Percentiles rank a stretch among this genome's conserved stretches.
Evolutionary conservation across 2,113 vertebrate genomes (phyloP).

Genomic region (Amphiprion percula): DNA sequence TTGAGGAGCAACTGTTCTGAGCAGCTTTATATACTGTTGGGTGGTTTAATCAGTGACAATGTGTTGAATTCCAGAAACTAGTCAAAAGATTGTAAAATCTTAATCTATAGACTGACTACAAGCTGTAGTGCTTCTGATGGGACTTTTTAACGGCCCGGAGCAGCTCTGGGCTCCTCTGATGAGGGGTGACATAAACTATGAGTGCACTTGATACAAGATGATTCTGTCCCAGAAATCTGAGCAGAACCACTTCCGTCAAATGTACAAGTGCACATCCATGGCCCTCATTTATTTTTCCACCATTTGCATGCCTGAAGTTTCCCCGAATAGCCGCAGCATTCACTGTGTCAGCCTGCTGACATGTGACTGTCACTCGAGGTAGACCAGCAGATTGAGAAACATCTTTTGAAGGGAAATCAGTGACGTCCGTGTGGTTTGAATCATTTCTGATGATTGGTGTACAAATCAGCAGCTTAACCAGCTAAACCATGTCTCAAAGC

Average conservation of each 20-base stretch:
- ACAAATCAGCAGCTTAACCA: conserved; percentile 51
- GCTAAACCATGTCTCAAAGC: conserved; percentile 44
- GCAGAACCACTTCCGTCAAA: background rate
- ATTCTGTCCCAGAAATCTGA: background rate
- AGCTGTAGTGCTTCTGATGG: background rate
- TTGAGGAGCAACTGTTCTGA: background rate
- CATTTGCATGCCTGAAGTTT: conserved; percentile 23
- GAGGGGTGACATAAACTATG: background rate
- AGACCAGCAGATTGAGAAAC: conserved; percentile 32
- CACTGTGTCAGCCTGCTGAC: conserved; percentile 29
- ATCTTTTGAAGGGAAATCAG: conserved; percentile 41
- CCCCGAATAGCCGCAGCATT: conserved; percentile 24
- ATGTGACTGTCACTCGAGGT: conserved; percentile 37
- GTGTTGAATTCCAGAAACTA: too few species aligned
- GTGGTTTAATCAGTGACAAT: too few species aligned
- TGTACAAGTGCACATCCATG: conserved; percentile 33
- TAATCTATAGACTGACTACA: too few species aligned
- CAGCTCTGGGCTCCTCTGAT: background rate
- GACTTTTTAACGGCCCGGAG: background rate
- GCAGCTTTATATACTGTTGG: background rate
- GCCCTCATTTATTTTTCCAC: conserved; percentile 12
- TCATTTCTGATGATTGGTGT: conserved; percentile 42
- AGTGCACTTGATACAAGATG: conserved; percentile 6
- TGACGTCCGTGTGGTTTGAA: conserved; percentile 68
- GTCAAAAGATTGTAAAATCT: too few species aligned